A percentile compares a stretch with the other conserved stretches of the same genome.
phyloP scores from a whole-genome alignment of 2,888 invertebrate genomes.

The Drosophila sordidula region DNA sequence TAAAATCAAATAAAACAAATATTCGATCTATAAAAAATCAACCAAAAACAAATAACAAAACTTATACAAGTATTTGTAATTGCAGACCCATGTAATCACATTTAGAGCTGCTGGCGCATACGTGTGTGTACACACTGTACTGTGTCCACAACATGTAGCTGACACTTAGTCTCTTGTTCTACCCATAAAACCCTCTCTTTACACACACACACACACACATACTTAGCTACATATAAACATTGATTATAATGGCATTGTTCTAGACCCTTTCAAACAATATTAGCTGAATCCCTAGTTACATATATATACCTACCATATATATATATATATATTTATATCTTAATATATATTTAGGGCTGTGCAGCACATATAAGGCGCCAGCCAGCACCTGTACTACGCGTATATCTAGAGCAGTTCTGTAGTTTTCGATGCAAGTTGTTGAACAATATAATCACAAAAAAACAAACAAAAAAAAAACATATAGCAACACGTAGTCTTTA shows the following conservation, averaged over 20 bases:
- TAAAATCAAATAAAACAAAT: conserved; percentile 41
- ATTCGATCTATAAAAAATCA: conserved; percentile 39
- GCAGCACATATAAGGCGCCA: conserved; percentile 29
- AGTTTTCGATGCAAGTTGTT: conserved; percentile 3
- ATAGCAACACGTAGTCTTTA: conserved; percentile 47
- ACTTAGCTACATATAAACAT: conserved; percentile 25
- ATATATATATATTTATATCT: conserved; percentile 20
- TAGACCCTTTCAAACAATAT: conserved; percentile 39
- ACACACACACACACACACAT: conserved; percentile 14
- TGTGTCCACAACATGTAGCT: conserved; percentile 21
- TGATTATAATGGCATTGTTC: conserved; percentile 33
- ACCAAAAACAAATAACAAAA: conserved; percentile 28
- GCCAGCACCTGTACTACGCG: conserved; percentile 28
- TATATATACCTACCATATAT: conserved; percentile 23
- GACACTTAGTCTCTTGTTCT: conserved; percentile 17
- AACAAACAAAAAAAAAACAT: conserved; percentile 1
- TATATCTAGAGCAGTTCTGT: conserved; percentile 40
- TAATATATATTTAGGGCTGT: conserved; percentile 29
- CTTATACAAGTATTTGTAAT: conserved; percentile 58
- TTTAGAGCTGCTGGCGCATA: conserved; percentile 56
- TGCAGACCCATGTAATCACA: conserved; percentile 54
- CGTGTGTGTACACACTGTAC: conserved; percentile 21
- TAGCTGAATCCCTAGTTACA: conserved; percentile 42
- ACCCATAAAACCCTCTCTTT: neutral
- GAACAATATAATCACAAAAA: conserved; percentile 14